phyloP scores from a whole-genome alignment of 2,888 invertebrate genomes.

The Electrophaes corylata region DNA sequence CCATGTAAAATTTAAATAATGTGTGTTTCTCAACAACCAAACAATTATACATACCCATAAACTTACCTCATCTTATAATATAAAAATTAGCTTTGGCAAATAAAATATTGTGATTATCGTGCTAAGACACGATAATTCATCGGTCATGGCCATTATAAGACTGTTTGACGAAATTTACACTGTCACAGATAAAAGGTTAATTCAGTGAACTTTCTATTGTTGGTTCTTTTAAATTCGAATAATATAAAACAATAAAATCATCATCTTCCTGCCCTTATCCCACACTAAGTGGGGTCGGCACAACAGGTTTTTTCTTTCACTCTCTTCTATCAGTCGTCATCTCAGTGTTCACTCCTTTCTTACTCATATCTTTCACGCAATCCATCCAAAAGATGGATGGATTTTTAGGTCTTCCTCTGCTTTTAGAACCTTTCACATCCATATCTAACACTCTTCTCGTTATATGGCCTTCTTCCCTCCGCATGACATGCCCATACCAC shows the following conservation, averaged over 20 bases:
- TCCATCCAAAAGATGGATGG: too few relatives aligned
- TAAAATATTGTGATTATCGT: constrained; percentile 53
- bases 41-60: constrained; percentile 49
- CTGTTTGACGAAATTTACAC: constrained; percentile 31
- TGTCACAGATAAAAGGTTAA: constrained; percentile 27
- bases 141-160: constrained; percentile 41
- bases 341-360: too few relatives aligned
- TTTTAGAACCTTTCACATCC: too few relatives aligned
- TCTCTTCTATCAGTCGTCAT: too few relatives aligned
- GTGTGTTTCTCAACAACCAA: constrained; percentile 44
- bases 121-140: constrained; percentile 45
- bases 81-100: constrained; percentile 59
- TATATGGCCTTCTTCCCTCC: too few relatives aligned
- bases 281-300: too few relatives aligned
- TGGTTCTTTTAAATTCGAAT: neutral
- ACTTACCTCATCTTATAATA: constrained; percentile 49
- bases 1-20: constrained; percentile 37
- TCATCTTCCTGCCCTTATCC: too few relatives aligned
- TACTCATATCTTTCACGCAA: too few relatives aligned
- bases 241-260: neutral
- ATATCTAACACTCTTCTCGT: too few relatives aligned
- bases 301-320: too few relatives aligned
- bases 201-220: constrained; percentile 19
- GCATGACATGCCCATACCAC: too few relatives aligned
- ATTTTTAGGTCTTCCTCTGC: too few relatives aligned